Evolutionary conservation across 2,888 invertebrate species (phyloP), one percentile per base, ranked within the genome.

Genomic region (Leptinotarsa rubiginosa): DNA sequence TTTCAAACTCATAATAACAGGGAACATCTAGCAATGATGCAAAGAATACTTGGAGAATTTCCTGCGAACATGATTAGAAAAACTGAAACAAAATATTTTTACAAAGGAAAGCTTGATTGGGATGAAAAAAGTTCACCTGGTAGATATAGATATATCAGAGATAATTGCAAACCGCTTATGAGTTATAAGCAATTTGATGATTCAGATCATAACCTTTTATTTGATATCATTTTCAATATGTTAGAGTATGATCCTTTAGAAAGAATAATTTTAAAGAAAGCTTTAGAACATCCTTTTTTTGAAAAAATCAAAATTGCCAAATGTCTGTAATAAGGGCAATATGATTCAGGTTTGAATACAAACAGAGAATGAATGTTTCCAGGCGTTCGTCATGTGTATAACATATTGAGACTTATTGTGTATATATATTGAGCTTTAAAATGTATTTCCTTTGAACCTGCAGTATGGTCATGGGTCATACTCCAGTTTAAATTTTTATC

Each of bases 11-110:
- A 99, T 89, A 99, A 99, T 90, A 99, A 99, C 90, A 93, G 97
- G 81, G 99, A 99, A 88, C 99, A 99, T 90, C 92, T 99, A 86
- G 99, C 99, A 82, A 99, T 99, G 99, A 99, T 99, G 99, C 98
- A 99, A 89, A 91, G 98, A 84, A 99, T 99, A 85, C 91, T 99
- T 77, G 99, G 99, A 77, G 94, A 96, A 82, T 94, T 99, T 87
- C 99, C 99, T 70, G 95, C 96, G 90, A 95, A 95, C 88, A 95
- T 95, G 95, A 94, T 94, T 68, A 91, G 93, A 81, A 96, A 95
- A 91, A 96, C 96, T 76, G 96, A 97, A 90, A 97, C 97, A 82
- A 98, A 97, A 90, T 99, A 99, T 89, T 99, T 99, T 90, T 97
- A 97, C 89, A 96, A 97, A 87, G 98, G 98, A 72, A 96, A 96